These are phyloP conservation scores for Adela reaumurella DNA, from an alignment of 2,888 invertebrate species.

Conservation along the genomic window DNA sequence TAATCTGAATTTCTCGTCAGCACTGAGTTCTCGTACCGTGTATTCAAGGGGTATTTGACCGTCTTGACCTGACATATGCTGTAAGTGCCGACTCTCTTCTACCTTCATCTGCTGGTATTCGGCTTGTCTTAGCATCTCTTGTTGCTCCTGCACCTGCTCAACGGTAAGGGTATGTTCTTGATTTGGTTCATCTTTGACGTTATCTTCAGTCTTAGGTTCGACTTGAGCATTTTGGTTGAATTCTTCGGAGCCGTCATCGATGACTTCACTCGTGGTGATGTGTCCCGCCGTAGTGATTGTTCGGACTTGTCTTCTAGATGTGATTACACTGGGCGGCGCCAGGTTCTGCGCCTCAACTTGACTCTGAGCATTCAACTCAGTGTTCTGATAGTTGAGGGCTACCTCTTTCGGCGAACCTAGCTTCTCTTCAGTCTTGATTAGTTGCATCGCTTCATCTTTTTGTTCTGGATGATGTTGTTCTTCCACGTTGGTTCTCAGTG, in stretches of 20 bases:
- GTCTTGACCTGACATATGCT: not conserved
- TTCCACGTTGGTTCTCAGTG: not conserved
- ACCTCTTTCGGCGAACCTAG: not conserved
- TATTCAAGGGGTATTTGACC: constrained; percentile 8
- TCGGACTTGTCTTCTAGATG: constrained; percentile 51
- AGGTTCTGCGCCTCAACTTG: constrained; percentile 13
- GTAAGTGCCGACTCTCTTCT: constrained; percentile 4
- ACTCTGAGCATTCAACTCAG: not conserved
- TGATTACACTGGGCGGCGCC: constrained; percentile 49
- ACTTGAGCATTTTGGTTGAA: constrained; percentile 7
- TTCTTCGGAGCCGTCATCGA: constrained; percentile 16
- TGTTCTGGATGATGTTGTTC: not conserved
- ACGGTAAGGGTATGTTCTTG: constrained; percentile 17
- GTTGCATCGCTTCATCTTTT: not conserved
- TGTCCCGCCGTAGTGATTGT: constrained; percentile 62
- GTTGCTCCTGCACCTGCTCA: constrained; percentile 15
- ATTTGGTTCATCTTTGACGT: constrained; percentile 39
- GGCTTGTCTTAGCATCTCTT: constrained; percentile 24
- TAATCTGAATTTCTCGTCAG: constrained; percentile 1
- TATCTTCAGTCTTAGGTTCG: constrained; percentile 21
- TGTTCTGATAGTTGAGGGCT: not conserved
- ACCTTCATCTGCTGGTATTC: constrained; percentile 7
- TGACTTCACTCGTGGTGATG: constrained; percentile 31
- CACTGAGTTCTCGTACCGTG: not conserved
- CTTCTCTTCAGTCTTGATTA: not conserved